Evolutionary conservation across 2,113 vertebrate genomes (phyloP).

Genomic region (Pao palembangensis): DNA sequence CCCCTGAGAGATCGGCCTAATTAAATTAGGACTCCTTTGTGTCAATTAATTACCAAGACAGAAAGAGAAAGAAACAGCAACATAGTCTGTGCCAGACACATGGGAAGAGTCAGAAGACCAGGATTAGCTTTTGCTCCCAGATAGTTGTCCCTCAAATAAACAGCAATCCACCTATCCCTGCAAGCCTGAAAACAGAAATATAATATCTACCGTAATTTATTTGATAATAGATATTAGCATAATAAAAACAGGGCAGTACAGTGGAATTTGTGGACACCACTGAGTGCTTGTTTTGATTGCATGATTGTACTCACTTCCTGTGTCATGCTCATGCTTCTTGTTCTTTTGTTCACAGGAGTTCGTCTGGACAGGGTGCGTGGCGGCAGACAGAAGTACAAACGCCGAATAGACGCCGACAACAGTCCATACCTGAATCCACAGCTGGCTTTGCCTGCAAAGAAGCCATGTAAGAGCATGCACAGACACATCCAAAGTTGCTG

Average conservation of each 20-base stretch:
- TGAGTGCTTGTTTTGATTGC: too few species aligned
- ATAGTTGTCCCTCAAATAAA: constrained; percentile 27
- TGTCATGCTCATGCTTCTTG: constrained; percentile 20
- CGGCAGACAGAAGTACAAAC: constrained; percentile 99
- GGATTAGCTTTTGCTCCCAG: constrained; percentile 12
- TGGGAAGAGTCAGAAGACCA: constrained; percentile 26
- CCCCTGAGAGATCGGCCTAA: constrained; percentile 78
- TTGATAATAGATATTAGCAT: too few species aligned
- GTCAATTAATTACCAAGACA: constrained; percentile 81
- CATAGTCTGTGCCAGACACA: constrained; percentile 50
- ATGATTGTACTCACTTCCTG: background rate
- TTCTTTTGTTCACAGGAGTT: constrained; percentile 78
- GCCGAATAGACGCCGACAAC: constrained; percentile 99
- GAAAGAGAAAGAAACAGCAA: constrained; percentile 45
- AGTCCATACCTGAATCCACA: constrained; percentile 99
- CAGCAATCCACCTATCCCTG: background rate
- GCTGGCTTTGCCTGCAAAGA: constrained; percentile 96
- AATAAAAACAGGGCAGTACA: too few species aligned
- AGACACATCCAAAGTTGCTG: constrained; percentile 8
- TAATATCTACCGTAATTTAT: too few species aligned
- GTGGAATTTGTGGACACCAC: too few species aligned
- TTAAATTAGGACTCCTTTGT: constrained; percentile 82
- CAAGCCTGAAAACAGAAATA: too few species aligned
- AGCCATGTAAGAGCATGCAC: constrained; percentile 89
- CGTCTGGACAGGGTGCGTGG: constrained; percentile 98